Percentiles rank a stretch among this genome's conserved stretches.
These are phyloP conservation scores for Oasisia sp. DNA, from an alignment of 2,888 invertebrate genomes.

Conservation along the genomic window DNA sequence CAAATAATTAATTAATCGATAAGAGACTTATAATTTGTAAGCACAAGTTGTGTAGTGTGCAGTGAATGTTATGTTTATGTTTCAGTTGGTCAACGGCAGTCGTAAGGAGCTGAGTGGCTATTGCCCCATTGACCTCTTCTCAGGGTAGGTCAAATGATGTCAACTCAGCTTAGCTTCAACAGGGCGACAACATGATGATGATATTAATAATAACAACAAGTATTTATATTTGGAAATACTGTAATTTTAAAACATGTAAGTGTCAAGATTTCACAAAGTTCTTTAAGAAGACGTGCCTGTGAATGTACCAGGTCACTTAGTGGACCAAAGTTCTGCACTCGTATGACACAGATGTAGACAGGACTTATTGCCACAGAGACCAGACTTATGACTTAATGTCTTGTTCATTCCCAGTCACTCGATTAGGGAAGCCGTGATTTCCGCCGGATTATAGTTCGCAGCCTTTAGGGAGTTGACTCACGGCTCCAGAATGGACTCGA, in stretches of 20 bases:
- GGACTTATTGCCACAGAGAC: background rate
- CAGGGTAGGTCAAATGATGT: constrained; percentile 7
- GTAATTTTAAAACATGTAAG: background rate
- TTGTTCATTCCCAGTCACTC: too few species aligned
- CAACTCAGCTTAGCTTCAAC: background rate
- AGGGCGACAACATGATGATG: background rate
- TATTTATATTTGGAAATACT: background rate
- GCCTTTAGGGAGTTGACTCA: too few species aligned
- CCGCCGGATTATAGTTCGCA: too few species aligned
- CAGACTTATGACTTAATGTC: too few species aligned
- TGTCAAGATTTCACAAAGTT: too few species aligned
- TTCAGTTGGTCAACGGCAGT: constrained; percentile 37
- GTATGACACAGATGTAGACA: background rate
- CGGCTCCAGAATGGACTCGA: too few species aligned
- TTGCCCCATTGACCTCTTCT: constrained; percentile 22
- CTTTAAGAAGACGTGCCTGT: background rate
- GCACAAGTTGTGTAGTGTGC: background rate
- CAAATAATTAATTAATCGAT: background rate
- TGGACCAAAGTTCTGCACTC: background rate
- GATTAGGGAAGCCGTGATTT: too few species aligned
- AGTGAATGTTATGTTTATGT: constrained; percentile 28
- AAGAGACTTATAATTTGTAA: background rate
- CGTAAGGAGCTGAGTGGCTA: constrained; percentile 21
- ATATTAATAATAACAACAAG: background rate
- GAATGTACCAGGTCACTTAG: background rate